Percentiles rank a stretch among this genome's conserved stretches.
Conservation (phyloP, 2,113 vertebrate genomes). For the Murina feae region DNA sequence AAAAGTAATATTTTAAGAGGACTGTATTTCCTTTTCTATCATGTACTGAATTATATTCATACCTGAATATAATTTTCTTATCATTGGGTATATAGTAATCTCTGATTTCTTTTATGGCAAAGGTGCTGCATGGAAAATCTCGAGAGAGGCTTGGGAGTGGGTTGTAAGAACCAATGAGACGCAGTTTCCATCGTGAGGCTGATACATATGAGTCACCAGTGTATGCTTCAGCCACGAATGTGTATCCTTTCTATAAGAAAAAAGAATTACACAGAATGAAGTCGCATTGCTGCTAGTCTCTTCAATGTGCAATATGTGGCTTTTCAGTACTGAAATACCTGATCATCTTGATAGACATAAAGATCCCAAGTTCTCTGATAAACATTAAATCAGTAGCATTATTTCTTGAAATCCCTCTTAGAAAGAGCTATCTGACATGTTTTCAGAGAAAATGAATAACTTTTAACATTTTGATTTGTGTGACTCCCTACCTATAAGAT, state of each 20-base stretch:
- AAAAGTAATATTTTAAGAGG: not conserved
- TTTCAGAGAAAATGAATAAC: not conserved
- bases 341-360: not conserved
- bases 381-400: not conserved
- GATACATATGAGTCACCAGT: slow-evolving; percentile 71
- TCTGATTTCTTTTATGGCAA: slow-evolving; percentile 84
- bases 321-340: not conserved
- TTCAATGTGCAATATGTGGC: not conserved
- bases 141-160: slow-evolving; percentile 82
- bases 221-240: slow-evolving; percentile 87
- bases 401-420: not conserved
- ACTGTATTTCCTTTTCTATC: not conserved
- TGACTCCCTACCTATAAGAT: not conserved
- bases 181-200: slow-evolving; percentile 85
- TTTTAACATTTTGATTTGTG: not conserved
- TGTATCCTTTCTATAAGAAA: slow-evolving; percentile 88
- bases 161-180: slow-evolving; percentile 83
- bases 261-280: not conserved
- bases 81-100: slow-evolving; percentile 90
- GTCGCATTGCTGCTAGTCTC: not conserved
- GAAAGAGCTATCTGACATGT: not conserved
- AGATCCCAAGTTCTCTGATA: not conserved
- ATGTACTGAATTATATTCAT: slow-evolving; percentile 37
- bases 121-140: slow-evolving; percentile 78
- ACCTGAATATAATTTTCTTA: slow-evolving; percentile 90